phyloP scores from a whole-genome alignment of 2,113 vertebrate species.

The Suricata suricatta region DNA sequence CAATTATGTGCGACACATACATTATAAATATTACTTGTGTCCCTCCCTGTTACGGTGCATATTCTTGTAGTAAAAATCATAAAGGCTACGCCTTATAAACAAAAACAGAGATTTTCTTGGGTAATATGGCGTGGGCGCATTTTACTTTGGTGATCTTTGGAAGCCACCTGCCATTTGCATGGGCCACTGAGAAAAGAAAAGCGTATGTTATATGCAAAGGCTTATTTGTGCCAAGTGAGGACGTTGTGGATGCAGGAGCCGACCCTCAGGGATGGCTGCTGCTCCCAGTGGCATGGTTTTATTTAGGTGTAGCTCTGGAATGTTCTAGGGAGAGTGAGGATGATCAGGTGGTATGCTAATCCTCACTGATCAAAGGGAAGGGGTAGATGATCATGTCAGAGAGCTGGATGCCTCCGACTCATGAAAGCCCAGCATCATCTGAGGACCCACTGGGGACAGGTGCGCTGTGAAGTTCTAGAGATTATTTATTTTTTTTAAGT shows the following conservation, averaged over 20 bases:
- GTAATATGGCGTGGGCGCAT: background rate
- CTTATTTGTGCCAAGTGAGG: background rate
- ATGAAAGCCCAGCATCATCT: background rate
- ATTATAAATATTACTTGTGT: rapidly evolving
- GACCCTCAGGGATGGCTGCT: background rate
- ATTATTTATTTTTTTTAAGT: background rate
- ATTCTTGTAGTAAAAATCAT: background rate
- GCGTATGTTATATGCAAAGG: background rate
- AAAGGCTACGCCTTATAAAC: background rate
- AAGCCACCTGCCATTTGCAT: background rate
- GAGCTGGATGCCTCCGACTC: background rate
- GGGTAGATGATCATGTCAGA: background rate
- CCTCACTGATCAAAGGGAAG: background rate
- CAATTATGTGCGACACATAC: background rate
- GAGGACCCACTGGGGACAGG: background rate
- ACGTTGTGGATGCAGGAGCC: background rate
- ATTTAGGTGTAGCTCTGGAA: background rate
- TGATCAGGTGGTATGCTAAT: too few species aligned
- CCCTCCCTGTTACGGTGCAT: background rate
- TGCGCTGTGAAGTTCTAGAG: background rate
- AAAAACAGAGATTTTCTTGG: background rate
- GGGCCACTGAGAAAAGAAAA: background rate
- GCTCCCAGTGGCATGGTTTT: background rate
- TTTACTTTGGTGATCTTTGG: background rate
- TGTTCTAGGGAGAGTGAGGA: background rate